Base-by-base conservation (phyloP, 2,888 invertebrate species). In the Loripinus fragilis region DNA sequence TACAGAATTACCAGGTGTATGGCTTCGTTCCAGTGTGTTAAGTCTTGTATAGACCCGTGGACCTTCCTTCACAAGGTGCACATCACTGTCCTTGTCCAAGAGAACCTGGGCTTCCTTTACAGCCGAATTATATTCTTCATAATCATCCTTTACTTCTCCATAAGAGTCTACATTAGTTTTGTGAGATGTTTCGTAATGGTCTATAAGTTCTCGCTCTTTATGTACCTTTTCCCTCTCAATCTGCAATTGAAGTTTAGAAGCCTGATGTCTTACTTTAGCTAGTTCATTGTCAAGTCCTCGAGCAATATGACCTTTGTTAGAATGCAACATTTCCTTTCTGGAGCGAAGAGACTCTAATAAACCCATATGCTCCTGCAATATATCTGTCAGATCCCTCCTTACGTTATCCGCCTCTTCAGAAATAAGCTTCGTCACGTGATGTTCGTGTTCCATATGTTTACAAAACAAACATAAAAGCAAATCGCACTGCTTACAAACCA, bases 361-460 rank as follows among this genome's bases (percentile, higher is more conserved):
- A 7, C 76, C 74, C 8, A 72, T 71, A 35, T 77, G 76, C 35
- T 42, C 52, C 45, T 79, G 82, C 20, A 79, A 68, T n/a, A 79
- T n/a, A 15, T 68, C 42, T 17, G 71, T 70, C 42, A 82, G 33
- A 28, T 68, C 64, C 42, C 68, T 42, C 3, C 82, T 71, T 2
- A 82, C 50, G 15, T 74, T 66, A n/a, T 38, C 64, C 0, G 82
- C 82, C 66, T 79, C 79, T 74, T 82, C 79, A 20, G 77, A 68
- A n/a, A 82, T 42, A 0, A 74, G 69, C 60, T 75, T 82, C 2
- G 79, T 82, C 74, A 82, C 82, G 66, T 82, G 82, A 45, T 75
- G 35, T 50, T 69, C 77, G 60, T 82, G 82, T 42, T 82, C 82
- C 64, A 79, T 55, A 17, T 76, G 69, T 42, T 79, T 79, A 48